Conservation (phyloP, 2,888 invertebrate species). For the Coecobrya sp. region DNA sequence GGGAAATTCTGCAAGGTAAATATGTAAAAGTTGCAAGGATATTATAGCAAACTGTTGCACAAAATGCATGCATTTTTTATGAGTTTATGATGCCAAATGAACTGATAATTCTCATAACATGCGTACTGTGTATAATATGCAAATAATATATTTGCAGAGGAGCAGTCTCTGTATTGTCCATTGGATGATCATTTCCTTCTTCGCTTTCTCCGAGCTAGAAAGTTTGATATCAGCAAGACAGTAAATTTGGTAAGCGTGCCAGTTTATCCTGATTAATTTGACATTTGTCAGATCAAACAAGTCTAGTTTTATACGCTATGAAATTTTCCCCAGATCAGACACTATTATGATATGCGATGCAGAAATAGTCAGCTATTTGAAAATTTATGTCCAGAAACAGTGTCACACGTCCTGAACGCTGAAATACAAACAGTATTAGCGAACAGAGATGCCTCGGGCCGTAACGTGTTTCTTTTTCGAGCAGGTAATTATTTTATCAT, state of each 20-base stretch:
- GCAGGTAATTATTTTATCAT: conserved; percentile 86
- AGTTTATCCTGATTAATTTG: too few relatives aligned
- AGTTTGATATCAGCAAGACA: conserved; percentile 68
- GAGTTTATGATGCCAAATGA: conserved; percentile 23
- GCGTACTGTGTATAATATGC: not conserved
- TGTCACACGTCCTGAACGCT: conserved; percentile 57
- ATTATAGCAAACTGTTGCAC: too few relatives aligned
- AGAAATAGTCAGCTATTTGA: conserved; percentile 76
- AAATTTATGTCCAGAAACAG: conserved; percentile 73
- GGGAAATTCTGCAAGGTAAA: conserved; percentile 50
- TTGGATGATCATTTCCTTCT: conserved; percentile 74
- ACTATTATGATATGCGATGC: conserved; percentile 83
- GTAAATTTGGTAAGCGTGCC: not conserved
- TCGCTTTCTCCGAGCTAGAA: conserved; percentile 78
- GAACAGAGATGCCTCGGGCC: conserved; percentile 84
- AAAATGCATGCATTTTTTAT: not conserved
- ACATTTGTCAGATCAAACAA: too few relatives aligned
- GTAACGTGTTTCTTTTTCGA: conserved; percentile 86
- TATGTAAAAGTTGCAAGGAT: not conserved
- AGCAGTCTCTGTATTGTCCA: conserved; percentile 68
- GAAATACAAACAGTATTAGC: conserved; percentile 78
- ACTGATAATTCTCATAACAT: too few relatives aligned
- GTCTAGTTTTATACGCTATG: not conserved
- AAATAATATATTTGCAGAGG: conserved; percentile 46
- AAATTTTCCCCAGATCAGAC: conserved; percentile 64